Conservation (phyloP, 2,888 invertebrate species). For the Nysson spinosus region DNA sequence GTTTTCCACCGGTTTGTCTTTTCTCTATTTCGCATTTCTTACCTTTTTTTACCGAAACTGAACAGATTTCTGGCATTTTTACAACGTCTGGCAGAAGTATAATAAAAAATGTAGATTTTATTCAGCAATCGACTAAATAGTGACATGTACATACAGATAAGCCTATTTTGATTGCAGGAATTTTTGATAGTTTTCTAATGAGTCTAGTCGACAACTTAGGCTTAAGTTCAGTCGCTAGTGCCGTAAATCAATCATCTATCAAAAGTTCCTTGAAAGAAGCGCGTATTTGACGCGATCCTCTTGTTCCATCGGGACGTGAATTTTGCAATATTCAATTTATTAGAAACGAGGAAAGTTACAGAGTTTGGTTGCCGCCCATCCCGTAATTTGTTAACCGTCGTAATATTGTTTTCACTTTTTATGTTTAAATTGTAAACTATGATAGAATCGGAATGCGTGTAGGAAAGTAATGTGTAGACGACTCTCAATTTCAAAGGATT, state of each 20-base stretch:
- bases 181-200: conserved; percentile 63
- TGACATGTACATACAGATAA: conserved; percentile 68
- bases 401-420: conserved; percentile 11
- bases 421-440: no score
- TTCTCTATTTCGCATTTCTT: conserved; percentile 30
- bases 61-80: conserved; percentile 50
- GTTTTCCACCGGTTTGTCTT: conserved; percentile 22
- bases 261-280: conserved; percentile 53
- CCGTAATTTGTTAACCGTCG: conserved; percentile 24
- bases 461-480: conserved; percentile 15
- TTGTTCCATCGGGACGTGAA: conserved; percentile 34
- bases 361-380: conserved; percentile 13
- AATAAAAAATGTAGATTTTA: conserved; percentile 39
- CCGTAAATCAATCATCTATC: conserved; percentile 52
- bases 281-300: no score
- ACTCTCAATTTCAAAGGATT: conserved; percentile 33
- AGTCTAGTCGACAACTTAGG: conserved; percentile 49
- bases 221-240: conserved; percentile 46
- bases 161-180: conserved; percentile 55
- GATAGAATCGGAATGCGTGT: no score
- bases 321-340: conserved; percentile 49
- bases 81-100: conserved; percentile 45
- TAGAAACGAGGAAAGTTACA: conserved; percentile 14
- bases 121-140: conserved; percentile 53
- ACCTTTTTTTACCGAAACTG: conserved; percentile 38